phyloP scores from a whole-genome alignment of 2,113 vertebrate genomes.

The Himantopus leucocephalus region DNA sequence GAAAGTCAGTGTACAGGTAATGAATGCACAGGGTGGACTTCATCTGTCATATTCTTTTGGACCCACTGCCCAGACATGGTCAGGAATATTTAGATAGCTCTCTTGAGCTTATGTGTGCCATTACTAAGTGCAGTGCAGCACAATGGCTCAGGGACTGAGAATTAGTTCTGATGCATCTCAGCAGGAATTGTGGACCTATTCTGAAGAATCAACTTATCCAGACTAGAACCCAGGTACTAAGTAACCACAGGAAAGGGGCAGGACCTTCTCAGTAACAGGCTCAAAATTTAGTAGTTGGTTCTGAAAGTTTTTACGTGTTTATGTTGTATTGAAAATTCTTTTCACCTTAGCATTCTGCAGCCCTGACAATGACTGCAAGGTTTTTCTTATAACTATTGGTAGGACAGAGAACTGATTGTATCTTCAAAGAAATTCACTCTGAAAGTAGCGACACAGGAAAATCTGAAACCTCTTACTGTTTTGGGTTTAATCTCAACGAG shows the following conservation, averaged over 20 bases:
- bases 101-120: not conserved
- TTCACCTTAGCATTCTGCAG: not conserved
- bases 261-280: not conserved
- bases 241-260: not conserved
- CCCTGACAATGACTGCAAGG: not conserved
- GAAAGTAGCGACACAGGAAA: not conserved
- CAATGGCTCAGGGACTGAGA: not conserved
- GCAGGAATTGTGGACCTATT: not conserved
- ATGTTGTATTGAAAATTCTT: not conserved
- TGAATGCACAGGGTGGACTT: not conserved
- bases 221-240: not conserved
- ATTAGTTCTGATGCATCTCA: not conserved
- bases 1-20: not conserved
- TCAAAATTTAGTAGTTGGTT: not conserved
- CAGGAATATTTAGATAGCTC: not conserved
- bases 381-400: not conserved
- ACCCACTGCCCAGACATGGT: not conserved
- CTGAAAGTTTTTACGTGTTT: not conserved
- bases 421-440: not conserved
- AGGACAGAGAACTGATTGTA: not conserved
- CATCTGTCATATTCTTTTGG: not conserved
- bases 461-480: not conserved
- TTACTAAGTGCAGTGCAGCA: not conserved
- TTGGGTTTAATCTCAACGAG: not conserved
- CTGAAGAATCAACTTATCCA: not conserved